Evolutionary conservation across 2,888 invertebrate species (phyloP), one percentile per base, ranked within the genome.

Genomic region (Heliothis peltigera): DNA sequence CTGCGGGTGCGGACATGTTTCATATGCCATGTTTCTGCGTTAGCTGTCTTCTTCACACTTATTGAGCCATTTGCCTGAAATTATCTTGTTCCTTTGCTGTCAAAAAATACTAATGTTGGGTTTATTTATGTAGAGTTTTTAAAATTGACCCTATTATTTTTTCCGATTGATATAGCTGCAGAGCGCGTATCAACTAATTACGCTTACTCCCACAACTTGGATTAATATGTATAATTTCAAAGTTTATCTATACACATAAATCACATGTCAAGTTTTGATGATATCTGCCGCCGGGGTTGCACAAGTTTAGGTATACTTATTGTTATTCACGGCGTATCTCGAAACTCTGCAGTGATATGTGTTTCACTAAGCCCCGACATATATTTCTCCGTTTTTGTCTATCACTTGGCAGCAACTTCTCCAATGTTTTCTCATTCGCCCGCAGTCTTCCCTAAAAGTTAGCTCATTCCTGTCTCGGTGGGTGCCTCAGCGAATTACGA

Each of bases 401-500:
- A 88, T 90, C 88, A 89, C 88, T 91, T 88, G 89, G 87, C 86
- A 87, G 86, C 80, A 92, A 93, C 88, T 93, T 92, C 83, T 82
- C 84, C 88, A 89, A 92, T 93, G 91, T 93, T 92, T 94, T 91
- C 92, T 91, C 91, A 91, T 93, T 90, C 89, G 87, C 86, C 84
- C 87, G 87, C 87, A 87, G 87, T 89, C 85, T 89, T 89, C 84
- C 84, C 87, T 77, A 85, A 92, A 93, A 94, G 86, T 93, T 94
- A 87, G 89, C 89, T 90, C 91, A 89, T 93, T 92, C 87, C 81
- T 89, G 90, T 92, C 91, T 88, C 87, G 87, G 87, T 85, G 87
- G 89, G 89, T 88, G 91, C 89, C 84, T 87, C 85, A 80, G 73
- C 85, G 91, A 92, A 90, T 93, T 90, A 91, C 90, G 86, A 88